Base-by-base conservation (phyloP, 2,113 vertebrate species). In the Ursus arctos region DNA sequence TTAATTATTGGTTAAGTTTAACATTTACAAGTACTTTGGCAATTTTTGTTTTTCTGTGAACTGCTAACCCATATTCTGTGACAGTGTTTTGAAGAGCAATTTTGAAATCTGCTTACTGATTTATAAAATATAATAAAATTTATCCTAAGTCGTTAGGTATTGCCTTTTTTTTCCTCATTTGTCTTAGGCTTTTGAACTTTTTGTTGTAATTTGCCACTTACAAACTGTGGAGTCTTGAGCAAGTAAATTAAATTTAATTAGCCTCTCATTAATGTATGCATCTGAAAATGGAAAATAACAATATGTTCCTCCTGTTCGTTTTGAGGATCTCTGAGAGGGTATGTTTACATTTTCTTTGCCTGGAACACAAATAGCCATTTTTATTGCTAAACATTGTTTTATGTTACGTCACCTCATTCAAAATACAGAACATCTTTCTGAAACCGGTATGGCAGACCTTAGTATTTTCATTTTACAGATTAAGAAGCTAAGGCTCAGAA, bases 101-200 rank as follows among this genome's bases (percentile, higher is more conserved):
- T 83, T 40, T 55, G 77, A 89, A 89, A 74, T 16, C 7, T 88
- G 65, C 26, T 79, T 19, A 2, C 31, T 69, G 11, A 51, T 84
- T 96, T 96, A 2, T 82, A 95, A 86, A 87, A 79, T 79, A 22
- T 31, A 55, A 76, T 55, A 55, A 86, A 63, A 43, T 86, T 81
- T 79, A 51, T 84, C 51, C 76, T 63, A 85, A 49, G 8, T 88
- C 74, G 7, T 81, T 22, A 71, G 31, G 33, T 63, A 1, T 80
- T 90, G 0, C 2, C 55, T n/a, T 49, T 6, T 93, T 53, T 59
- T 84, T 47, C 6, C 14, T 88, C 47, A n/a, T 33, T 88, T 94
- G 3, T 61, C 22, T 49, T 33, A 93, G 36, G 65, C 10, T 57
- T 79, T 18, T 59, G 12, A 22, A 63, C 16, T 87, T 92, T 55